Evolutionary conservation across 2,113 vertebrate genomes (phyloP).

Genomic region (Corynorhinus townsendii): DNA sequence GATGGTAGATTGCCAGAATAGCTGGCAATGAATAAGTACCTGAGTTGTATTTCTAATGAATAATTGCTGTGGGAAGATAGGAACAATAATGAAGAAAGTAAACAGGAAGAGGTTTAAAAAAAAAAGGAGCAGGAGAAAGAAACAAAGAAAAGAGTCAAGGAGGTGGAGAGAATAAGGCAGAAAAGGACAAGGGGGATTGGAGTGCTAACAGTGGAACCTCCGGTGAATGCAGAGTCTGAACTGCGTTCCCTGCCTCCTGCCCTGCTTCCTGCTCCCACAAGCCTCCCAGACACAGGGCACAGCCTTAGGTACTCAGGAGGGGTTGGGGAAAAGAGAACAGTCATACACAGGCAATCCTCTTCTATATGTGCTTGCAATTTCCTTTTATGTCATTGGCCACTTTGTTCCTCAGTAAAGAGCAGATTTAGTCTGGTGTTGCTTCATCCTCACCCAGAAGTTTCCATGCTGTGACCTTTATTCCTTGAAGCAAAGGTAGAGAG

Average conservation of each 20-base stretch:
- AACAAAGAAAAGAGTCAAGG: neutral
- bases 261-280: rapidly evolving
- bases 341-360: neutral
- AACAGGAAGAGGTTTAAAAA: neutral
- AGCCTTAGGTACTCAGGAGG: neutral
- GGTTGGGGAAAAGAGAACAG: neutral
- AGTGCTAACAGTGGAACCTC: rapidly evolving
- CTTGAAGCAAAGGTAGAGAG: neutral
- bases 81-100: neutral
- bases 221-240: rapidly evolving
- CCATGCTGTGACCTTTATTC: neutral
- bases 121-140: neutral
- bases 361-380: rapidly evolving
- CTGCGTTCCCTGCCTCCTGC: rapidly evolving
- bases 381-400: neutral
- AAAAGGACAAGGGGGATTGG: neutral
- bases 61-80: neutral
- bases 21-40: neutral
- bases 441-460: neutral
- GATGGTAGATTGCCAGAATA: neutral
- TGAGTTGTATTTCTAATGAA: neutral
- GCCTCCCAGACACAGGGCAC: too few species aligned
- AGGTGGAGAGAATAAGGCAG: rapidly evolving
- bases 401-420: neutral
- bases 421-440: neutral